Percentiles rank a stretch among this genome's conserved stretches.
phyloP scores from a whole-genome alignment of 2,888 invertebrate species.

The Steinernema hermaphroditum region DNA sequence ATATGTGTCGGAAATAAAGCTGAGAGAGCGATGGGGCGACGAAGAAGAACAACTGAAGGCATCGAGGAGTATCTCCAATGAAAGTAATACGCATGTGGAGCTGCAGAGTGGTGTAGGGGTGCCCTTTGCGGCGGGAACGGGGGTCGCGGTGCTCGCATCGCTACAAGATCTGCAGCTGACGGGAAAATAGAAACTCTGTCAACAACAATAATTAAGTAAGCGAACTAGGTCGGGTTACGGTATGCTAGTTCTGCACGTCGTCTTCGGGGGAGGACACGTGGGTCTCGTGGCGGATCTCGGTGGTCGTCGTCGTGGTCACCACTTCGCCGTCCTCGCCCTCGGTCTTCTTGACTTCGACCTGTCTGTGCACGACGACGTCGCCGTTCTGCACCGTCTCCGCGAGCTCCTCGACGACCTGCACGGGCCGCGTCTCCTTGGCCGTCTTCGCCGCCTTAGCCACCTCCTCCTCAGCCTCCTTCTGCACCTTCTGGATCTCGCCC shows the following conservation, averaged over 20 bases:
- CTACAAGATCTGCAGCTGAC: conserved; percentile 22
- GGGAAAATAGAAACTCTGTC: conserved; percentile 26
- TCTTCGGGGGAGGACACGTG: background rate
- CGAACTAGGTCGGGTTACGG: background rate
- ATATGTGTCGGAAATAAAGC: conserved; percentile 28
- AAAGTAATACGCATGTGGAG: conserved; percentile 31
- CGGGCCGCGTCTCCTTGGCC: background rate
- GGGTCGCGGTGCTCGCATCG: background rate
- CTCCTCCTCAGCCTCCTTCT: conserved; percentile 27
- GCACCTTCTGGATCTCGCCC: conserved; percentile 19
- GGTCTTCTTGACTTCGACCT: conserved; percentile 18
- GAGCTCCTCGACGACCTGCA: background rate
- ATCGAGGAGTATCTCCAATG: conserved; percentile 14
- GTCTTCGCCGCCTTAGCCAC: conserved; percentile 14
- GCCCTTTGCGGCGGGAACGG: background rate
- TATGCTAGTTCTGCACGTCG: background rate
- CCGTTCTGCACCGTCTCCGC: conserved; percentile 4
- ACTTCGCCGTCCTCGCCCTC: conserved; percentile 17
- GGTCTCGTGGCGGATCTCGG: conserved; percentile 25
- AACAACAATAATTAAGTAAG: conserved; percentile 20
- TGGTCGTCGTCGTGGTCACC: conserved; percentile 23
- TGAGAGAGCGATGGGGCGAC: conserved; percentile 9
- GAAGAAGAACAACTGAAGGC: conserved; percentile 17
- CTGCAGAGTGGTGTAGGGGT: conserved; percentile 27
- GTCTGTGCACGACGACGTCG: conserved; percentile 16